Evolutionary conservation across 2,888 invertebrate genomes (phyloP), one percentile per base, ranked within the genome.

Genomic region (Drosophila ezoana): DNA sequence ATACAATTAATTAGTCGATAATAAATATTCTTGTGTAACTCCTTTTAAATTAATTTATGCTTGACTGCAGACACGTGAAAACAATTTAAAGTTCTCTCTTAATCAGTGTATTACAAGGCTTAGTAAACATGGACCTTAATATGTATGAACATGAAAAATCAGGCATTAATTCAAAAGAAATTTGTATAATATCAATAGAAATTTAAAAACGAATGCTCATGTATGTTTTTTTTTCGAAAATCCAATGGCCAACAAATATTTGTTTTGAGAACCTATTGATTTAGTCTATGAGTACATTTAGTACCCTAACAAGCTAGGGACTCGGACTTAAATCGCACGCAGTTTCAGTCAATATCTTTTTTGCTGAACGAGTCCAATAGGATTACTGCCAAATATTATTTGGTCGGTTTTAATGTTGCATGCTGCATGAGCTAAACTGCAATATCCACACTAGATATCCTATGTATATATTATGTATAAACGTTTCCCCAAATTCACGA

Each of bases 381-480:
- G 32, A 43, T 52, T 37, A 32, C 8, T 13, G 32, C 8, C 32
- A 8, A 28, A 43, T 10, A 43, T 23, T 1, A 56, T 57, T 48
- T 48, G 28, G 10, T 43, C 28, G 32, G 20, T 38, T 32, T 56
- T 20, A 14, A 47, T 77, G 67, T 65, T 56, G 75, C 79, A 69
- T 74, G 78, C 43, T 61, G 79, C 74, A 74, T 74, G 33, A 8
- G 23, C 41, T 77, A 32, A 53, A 56, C 23, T 76, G 45, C 56
- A 61, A 58, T 54, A 57, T 33, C 18, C 57, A 61, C 67, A 62
- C 45, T 53, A 59, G 48, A 78, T 53, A 53, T 60, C n/a, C 37
- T 62, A 54, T 59, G 32, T 51, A 57, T 72, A 20, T 20, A 20
- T 32, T 52, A 20, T 56, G n/a, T 64, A 44, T 54, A 67, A 73